Conservation (phyloP, 2,888 invertebrate species). For the Byasa hedistus region DNA sequence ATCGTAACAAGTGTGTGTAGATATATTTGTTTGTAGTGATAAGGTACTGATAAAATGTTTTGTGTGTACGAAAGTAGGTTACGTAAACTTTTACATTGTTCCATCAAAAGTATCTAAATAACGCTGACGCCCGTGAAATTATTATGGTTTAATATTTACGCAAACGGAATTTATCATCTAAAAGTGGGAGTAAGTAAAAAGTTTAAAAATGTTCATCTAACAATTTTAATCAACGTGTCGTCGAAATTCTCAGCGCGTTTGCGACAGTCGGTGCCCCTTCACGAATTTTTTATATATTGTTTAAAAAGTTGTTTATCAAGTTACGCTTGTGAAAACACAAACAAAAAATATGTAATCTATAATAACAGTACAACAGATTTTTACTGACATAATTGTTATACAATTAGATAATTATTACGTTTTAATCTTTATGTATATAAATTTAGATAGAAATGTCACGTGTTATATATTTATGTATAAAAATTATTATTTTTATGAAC, state of each 20-base stretch:
- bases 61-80: background rate
- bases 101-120: background rate
- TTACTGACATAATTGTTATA: too few species aligned
- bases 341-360: background rate
- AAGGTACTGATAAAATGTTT: background rate
- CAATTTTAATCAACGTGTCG: constrained; percentile 21
- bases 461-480: too few species aligned
- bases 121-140: background rate
- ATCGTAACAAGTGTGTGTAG: too few species aligned
- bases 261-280: background rate
- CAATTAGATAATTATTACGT: too few species aligned
- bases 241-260: background rate
- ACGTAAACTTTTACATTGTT: background rate
- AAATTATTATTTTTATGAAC: too few species aligned
- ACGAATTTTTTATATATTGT: background rate
- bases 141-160: background rate
- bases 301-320: background rate
- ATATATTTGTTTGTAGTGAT: background rate
- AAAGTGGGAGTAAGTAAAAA: background rate
- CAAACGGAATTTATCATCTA: background rate
- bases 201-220: constrained; percentile 2
- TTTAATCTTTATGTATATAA: too few species aligned
- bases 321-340: background rate
- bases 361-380: too few species aligned
- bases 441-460: too few species aligned